Conservation (phyloP, 2,113 vertebrate genomes). For the Labrus mixtus region DNA sequence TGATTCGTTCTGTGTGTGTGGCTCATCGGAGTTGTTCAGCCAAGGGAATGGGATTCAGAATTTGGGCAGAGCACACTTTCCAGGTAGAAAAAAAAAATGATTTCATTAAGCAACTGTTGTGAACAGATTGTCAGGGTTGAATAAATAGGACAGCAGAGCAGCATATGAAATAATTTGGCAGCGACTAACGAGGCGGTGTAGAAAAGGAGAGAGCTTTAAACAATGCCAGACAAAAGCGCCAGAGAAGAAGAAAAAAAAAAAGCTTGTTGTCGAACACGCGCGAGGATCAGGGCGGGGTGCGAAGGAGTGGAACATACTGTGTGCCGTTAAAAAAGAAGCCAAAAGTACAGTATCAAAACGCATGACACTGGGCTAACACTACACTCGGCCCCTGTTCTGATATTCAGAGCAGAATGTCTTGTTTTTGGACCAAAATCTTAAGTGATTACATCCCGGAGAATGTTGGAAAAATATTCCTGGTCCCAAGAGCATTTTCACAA, state of each 20-base stretch:
- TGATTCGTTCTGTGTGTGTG: constrained; percentile 34
- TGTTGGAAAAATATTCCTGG: background rate
- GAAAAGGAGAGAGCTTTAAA: constrained; percentile 55
- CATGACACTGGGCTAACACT: constrained; percentile 17
- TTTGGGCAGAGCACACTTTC: constrained; percentile 44
- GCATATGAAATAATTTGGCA: constrained; percentile 71
- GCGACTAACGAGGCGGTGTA: constrained; percentile 37
- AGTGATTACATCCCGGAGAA: background rate
- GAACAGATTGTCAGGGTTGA: constrained; percentile 73
- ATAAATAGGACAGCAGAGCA: constrained; percentile 66
- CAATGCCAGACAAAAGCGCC: constrained; percentile 61
- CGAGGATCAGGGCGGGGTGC: constrained; percentile 37
- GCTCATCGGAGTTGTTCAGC: constrained; percentile 12
- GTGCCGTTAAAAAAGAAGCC: constrained; percentile 47
- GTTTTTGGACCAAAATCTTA: background rate
- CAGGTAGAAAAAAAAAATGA: constrained; percentile 48
- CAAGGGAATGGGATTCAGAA: constrained; percentile 52
- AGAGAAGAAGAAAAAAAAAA: constrained; percentile 52
- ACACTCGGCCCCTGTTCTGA: background rate
- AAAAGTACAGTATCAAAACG: constrained; percentile 18
- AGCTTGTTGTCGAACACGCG: constrained; percentile 46
- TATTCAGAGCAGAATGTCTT: background rate
- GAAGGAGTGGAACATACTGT: constrained; percentile 19
- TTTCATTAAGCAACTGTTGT: constrained; percentile 62
- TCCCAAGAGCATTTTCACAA: background rate